Evolutionary conservation across 92 coral and sea anemone genomes (phyloP).

Genomic region (Pocillopora grandis): DNA sequence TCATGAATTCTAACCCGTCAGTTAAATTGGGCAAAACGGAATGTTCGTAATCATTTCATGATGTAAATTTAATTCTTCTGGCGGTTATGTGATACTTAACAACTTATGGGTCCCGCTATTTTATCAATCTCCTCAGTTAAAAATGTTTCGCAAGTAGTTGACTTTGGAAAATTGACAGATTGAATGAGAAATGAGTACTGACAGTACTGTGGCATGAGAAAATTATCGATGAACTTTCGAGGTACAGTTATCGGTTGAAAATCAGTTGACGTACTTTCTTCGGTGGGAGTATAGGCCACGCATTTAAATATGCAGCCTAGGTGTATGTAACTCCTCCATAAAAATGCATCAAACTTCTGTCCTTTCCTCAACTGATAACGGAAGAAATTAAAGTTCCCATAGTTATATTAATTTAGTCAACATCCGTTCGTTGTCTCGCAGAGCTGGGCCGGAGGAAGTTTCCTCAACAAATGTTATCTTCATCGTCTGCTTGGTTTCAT

Average conservation of each 20-base stretch:
- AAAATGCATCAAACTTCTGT: too few relatives aligned
- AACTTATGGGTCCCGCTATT: neutral
- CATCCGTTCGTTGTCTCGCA: too few relatives aligned
- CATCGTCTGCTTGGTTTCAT: too few relatives aligned
- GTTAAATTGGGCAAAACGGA: slow-evolving; percentile 6
- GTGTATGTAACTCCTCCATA: too few relatives aligned
- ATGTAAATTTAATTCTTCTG: slow-evolving; percentile 17
- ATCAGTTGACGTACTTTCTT: neutral
- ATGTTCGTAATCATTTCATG: slow-evolving; percentile 11
- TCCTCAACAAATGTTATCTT: too few relatives aligned
- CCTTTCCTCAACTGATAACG: too few relatives aligned
- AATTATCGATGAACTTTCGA: neutral
- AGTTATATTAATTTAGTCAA: too few relatives aligned
- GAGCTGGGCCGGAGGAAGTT: too few relatives aligned
- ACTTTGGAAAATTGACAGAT: slow-evolving; percentile 10
- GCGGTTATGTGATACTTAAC: slow-evolving; percentile 3
- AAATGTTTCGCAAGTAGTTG: neutral
- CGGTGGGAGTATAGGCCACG: too few relatives aligned
- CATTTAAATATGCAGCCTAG: too few relatives aligned
- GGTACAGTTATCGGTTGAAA: neutral
- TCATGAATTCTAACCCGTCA: slow-evolving; percentile 19
- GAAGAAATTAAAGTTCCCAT: too few relatives aligned
- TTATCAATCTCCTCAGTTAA: neutral
- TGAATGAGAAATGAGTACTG: neutral
- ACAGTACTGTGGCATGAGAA: neutral